These are phyloP conservation scores for Neodiprion fabricii DNA, from an alignment of 1,140 invertebrate genomes.

Conservation along the genomic window DNA sequence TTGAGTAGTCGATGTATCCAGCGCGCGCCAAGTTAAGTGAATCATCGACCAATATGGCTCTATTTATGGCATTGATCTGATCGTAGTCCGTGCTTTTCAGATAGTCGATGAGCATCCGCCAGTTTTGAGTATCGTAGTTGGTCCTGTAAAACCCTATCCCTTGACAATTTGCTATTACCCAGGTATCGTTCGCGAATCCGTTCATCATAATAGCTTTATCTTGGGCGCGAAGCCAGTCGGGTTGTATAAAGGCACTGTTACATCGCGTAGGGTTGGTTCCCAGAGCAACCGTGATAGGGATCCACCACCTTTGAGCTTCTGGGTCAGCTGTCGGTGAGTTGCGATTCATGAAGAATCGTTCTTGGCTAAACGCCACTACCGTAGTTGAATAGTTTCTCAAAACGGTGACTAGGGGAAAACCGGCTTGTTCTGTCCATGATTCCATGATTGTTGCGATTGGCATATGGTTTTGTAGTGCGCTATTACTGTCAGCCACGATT, in stretches of 20 bases:
- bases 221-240: slow-evolving; percentile 59
- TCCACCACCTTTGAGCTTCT: slow-evolving; percentile 48
- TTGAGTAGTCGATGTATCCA: slow-evolving; percentile 65
- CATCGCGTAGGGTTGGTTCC: slow-evolving; percentile 19
- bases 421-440: slow-evolving; percentile 73
- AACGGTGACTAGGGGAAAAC: slow-evolving; percentile 69
- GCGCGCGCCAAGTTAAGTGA: slow-evolving; percentile 75
- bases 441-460: slow-evolving; percentile 61
- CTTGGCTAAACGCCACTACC: slow-evolving; percentile 23
- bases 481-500: slow-evolving; percentile 49
- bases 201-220: slow-evolving; percentile 18
- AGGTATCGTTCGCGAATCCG: slow-evolving; percentile 28
- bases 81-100: slow-evolving; percentile 48
- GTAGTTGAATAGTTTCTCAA: slow-evolving; percentile 30
- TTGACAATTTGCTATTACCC: slow-evolving; percentile 62
- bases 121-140: slow-evolving; percentile 74
- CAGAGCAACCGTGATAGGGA: slow-evolving; percentile 50
- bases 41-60: slow-evolving; percentile 81
- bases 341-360: slow-evolving; percentile 30
- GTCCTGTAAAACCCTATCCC: slow-evolving; percentile 71
- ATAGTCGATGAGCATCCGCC: slow-evolving; percentile 66
- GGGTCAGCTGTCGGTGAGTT: not conserved
- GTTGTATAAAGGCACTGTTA: slow-evolving; percentile 47
- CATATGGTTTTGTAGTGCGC: slow-evolving; percentile 21
- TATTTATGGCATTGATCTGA: slow-evolving; percentile 64